A percentile compares a stretch with the other conserved stretches of the same genome.
Evolutionary conservation across 2,113 vertebrate genomes (phyloP).

Genomic region (Xyliphius kryptos): DNA sequence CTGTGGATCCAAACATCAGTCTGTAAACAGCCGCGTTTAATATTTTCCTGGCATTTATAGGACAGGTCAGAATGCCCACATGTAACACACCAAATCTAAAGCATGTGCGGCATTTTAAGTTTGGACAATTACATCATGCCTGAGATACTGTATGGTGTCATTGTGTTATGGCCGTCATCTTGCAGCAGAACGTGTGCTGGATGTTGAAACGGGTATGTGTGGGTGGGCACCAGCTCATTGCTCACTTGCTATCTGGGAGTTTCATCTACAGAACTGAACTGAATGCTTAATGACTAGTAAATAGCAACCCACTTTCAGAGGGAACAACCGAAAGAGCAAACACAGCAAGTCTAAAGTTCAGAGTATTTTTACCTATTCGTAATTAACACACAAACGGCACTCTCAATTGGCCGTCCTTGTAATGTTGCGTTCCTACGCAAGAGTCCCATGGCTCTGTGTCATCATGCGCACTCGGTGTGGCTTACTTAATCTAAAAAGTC

Average conservation of each 20-base stretch:
- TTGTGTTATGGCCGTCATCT: background rate
- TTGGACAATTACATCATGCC: no score
- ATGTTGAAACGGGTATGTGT: conserved; percentile 3
- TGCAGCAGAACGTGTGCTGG: background rate
- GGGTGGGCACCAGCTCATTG: conserved; percentile 6
- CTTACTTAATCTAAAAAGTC: no score
- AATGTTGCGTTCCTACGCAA: no score
- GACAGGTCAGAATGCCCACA: background rate
- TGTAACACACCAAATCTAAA: conserved; percentile 1
- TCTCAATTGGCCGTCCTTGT: no score
- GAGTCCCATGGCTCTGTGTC: no score
- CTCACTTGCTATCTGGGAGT: conserved; percentile 24
- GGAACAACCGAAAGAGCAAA: conserved; percentile 27
- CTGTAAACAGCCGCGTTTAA: conserved; percentile 7
- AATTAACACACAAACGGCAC: no score
- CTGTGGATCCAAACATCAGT: no score
- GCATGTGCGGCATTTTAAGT: background rate
- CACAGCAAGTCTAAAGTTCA: conserved; percentile 15
- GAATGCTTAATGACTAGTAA: conserved; percentile 23
- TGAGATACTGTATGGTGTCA: conserved; percentile 15
- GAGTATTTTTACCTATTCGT: no score
- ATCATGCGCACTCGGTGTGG: no score
- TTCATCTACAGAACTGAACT: conserved; percentile 26
- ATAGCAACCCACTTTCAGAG: conserved; percentile 15
- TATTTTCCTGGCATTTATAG: conserved; percentile 13